These are phyloP conservation scores for Champsocephalus esox DNA, from an alignment of 2,797 vertebrate genomes.

Conservation along the genomic window DNA sequence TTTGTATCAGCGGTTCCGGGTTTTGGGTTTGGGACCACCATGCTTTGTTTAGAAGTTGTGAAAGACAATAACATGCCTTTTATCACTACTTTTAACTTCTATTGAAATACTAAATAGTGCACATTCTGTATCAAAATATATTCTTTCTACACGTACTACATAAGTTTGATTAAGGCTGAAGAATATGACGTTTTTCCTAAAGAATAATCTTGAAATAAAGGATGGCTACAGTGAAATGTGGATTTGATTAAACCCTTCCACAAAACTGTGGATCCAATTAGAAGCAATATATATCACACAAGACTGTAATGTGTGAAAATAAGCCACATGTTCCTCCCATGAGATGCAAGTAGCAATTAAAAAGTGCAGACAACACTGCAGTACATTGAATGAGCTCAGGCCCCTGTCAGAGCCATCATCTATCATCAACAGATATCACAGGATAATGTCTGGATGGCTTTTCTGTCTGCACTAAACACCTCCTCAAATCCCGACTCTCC, in stretches of 20 bases:
- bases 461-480: conserved; percentile 37
- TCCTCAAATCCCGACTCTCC: conserved; percentile 34
- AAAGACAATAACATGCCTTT: background rate
- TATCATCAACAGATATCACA: conserved; percentile 56
- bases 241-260: conserved; percentile 46
- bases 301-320: conserved; percentile 44
- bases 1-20: background rate
- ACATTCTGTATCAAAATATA: background rate
- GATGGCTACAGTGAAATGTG: conserved; percentile 25
- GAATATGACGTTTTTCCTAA: background rate
- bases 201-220: conserved; percentile 13
- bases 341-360: conserved; percentile 56
- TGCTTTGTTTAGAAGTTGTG: background rate
- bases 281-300: conserved; percentile 28
- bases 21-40: background rate
- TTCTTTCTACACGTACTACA: background rate
- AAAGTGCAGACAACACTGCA: conserved; percentile 39
- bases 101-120: background rate
- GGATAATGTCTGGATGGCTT: conserved; percentile 41
- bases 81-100: background rate
- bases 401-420: conserved; percentile 52
- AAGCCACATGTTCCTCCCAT: conserved; percentile 43
- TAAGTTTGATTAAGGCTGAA: background rate
- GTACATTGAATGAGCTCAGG: conserved; percentile 43
- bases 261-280: conserved; percentile 51